Percentiles rank a stretch among this genome's conserved stretches.
Conservation (phyloP, 2,797 vertebrate species). For the Leucoraja ocellata region DNA sequence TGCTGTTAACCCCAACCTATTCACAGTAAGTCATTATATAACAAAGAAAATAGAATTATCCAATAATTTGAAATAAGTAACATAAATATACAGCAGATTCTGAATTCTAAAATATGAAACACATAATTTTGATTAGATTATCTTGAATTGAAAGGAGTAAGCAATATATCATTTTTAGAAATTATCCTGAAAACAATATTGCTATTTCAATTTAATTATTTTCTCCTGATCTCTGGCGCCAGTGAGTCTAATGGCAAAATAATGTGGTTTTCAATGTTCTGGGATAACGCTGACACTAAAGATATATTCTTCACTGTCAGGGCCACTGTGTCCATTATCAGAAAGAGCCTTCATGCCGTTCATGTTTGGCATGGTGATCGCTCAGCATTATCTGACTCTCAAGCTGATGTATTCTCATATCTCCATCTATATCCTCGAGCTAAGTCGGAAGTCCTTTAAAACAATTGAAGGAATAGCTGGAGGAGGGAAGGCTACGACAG, state of each 20-base stretch:
- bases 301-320: background rate
- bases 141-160: background rate
- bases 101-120: background rate
- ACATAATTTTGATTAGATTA: background rate
- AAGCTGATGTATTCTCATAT: background rate
- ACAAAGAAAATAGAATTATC: background rate
- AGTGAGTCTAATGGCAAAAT: background rate
- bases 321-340: background rate
- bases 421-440: constrained; percentile 3
- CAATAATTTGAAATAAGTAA: background rate
- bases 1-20: background rate
- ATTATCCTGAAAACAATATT: background rate
- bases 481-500: background rate
- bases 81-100: background rate
- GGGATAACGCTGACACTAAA: background rate
- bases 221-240: background rate
- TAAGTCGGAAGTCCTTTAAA: background rate
- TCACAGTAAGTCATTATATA: background rate
- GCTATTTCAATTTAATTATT: background rate
- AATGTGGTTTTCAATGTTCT: background rate
- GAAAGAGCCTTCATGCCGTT: background rate
- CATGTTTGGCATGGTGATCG: background rate
- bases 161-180: background rate
- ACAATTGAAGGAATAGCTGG: background rate
- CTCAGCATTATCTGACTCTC: constrained; percentile 15